These are phyloP conservation scores for Eclectus roratus DNA, from an alignment of 2,113 vertebrate genomes.

Conservation along the genomic window DNA sequence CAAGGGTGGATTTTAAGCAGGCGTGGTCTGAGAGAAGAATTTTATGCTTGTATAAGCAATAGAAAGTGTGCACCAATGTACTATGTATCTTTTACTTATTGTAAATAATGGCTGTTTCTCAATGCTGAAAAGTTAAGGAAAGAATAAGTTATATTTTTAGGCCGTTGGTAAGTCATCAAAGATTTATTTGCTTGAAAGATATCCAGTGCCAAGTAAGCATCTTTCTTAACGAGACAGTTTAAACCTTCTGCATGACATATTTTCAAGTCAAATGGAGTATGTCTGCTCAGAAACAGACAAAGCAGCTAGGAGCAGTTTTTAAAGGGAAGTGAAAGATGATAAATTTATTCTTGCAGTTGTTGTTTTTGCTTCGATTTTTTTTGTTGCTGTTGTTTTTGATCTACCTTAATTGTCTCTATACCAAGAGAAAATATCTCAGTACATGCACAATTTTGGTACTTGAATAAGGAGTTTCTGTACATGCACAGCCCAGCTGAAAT, in stretches of 20 bases:
- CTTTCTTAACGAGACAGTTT: not conserved
- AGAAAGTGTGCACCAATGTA: not conserved
- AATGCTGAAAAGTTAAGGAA: not conserved
- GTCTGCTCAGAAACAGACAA: not conserved
- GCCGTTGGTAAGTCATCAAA: not conserved
- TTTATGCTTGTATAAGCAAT: not conserved
- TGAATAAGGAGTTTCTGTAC: not conserved
- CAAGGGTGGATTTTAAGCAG: not conserved
- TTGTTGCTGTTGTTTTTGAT: not conserved
- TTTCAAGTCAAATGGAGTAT: not conserved
- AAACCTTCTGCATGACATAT: accelerated
- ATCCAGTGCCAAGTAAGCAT: not conserved
- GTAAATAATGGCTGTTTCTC: not conserved
- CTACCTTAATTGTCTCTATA: not conserved
- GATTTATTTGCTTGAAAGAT: not conserved
- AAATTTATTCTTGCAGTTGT: not conserved
- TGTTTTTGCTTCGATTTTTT: not conserved
- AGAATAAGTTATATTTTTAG: not conserved
- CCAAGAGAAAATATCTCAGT: not conserved
- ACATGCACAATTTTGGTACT: not conserved
- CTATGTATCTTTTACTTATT: not conserved
- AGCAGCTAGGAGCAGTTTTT: not conserved
- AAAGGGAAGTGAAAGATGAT: not conserved
- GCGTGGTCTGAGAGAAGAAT: not conserved
- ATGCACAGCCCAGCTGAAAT: not conserved